phyloP scores from a whole-genome alignment of 2,797 vertebrate species.

The Helarctos malayanus region DNA sequence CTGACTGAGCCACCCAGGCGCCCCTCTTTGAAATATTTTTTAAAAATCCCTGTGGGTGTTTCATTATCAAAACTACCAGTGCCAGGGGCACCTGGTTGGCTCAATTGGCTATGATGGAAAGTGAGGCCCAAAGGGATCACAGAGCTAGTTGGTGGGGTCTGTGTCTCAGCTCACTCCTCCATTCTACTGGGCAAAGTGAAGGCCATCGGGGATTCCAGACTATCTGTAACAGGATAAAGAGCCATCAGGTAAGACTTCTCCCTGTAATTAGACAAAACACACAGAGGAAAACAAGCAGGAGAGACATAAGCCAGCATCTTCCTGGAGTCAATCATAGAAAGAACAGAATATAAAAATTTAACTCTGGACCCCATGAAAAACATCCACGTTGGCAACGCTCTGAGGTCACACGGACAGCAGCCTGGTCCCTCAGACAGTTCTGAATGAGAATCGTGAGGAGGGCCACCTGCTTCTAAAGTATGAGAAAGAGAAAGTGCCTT shows the following conservation, averaged over 20 bases:
- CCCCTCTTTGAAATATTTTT: too few species aligned
- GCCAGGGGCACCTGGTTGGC: neutral
- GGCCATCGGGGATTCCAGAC: neutral
- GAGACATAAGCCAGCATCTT: neutral
- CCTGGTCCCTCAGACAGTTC: neutral
- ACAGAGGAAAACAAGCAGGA: neutral
- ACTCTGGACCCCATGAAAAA: conserved; percentile 10
- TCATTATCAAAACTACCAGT: neutral
- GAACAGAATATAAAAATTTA: conserved; percentile 41
- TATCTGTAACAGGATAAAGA: neutral
- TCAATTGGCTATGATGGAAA: neutral
- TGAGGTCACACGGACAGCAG: neutral
- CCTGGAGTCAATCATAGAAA: neutral
- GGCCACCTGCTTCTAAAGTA: conserved; percentile 12
- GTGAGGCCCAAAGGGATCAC: neutral
- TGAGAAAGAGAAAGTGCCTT: conserved; percentile 28
- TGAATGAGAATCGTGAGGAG: conserved; percentile 42
- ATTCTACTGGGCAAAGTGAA: neutral
- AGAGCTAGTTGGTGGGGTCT: neutral
- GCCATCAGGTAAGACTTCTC: neutral
- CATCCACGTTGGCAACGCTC: neutral
- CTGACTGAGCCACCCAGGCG: neutral
- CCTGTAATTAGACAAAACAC: conserved; percentile 50
- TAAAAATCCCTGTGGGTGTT: neutral
- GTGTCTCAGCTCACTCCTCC: neutral